Evolutionary conservation across 2,888 invertebrate genomes (phyloP), one percentile per base, ranked within the genome.

Genomic region (Leucoma salicis): DNA sequence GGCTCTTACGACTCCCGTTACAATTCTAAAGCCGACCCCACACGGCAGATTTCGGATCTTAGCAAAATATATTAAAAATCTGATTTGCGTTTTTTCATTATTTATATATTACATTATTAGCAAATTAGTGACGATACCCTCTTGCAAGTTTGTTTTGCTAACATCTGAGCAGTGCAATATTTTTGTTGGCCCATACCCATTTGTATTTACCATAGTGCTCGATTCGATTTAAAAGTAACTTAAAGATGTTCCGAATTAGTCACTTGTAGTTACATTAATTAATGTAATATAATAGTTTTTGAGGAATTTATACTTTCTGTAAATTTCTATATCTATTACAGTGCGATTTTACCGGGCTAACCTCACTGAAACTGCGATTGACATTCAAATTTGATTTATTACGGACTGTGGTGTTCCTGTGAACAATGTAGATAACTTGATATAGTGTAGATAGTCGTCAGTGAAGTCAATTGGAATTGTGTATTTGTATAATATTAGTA

Each of bases 181-280:
- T 39, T 40, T 46, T 46, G 42, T 43, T 48, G 41, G 38, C 48
- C 43, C 47, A 49, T 50, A 53, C 58, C 63, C 53, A 64, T 67
- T 68, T 69, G 66, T 66, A 66, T 72, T 76, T 84, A 83, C 71
- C 73, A 79, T 83, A 82, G 83, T 86, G 83, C 85, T 86, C 63
- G 57, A 63, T 49, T 59, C 79, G 77, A 69, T 78, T 72, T 77
- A 73, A 71, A 75, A 75, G 57, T 70, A 72, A 73, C 70, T 63
- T 70, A 72, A 82, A 75, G 59, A 78, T 79, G 76, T 81, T 79
- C 87, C 86, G 87, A 86, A 86, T 86, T 86, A 87, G 82, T 81
- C 74, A 80, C 78, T 78, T 78, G 78, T 81, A 82, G 81, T 70
- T 72, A 61, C 70, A 72, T 59, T 58, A 68, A 52, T 62, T 55